Base-by-base conservation (phyloP, 2,888 invertebrate species). In the Tetheella fluctuosa region DNA sequence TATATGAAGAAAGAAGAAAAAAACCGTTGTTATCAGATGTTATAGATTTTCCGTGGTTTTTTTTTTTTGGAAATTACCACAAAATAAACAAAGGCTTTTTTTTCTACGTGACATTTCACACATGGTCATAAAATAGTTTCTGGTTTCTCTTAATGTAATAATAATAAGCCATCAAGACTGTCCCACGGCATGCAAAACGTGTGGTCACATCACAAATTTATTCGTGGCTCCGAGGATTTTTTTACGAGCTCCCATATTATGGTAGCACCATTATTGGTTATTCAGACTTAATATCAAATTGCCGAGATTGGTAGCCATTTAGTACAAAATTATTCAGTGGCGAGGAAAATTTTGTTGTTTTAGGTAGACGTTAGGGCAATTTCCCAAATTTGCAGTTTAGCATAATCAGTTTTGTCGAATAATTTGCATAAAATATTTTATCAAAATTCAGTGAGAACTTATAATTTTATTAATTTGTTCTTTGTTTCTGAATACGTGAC, bases 211-310 rank as follows among this genome's bases (percentile, higher is more conserved):
- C 10, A 39, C 15, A 39, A 1, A 4, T n/a, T 39, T n/a, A 39
- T 39, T 39, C 6, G 39, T 4, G 15, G 5, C 39, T 39, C n/a
- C n/a, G n/a, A 39, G 39, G 39, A n/a, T 13, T 34, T 39, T 39
- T 39, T 39, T 39, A n/a, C 39, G n/a, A 39, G 39, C 39, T 39
- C 39, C 39, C 39, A 39, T n/a, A 39, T 39, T 6, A 39, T n/a
- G 39, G n/a, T n/a, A 6, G 39, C 10, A 39, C 6, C 39, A 39
- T 39, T 39, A 39, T 39, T 39, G 39, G 39, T 39, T 39, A 39
- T 39, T 39, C n/a, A 6, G 6, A 34, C 13, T 34, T 34, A n/a
- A n/a, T 39, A 39, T 39, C 39, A 39, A 39, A n/a, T 39, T 39
- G n/a, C n/a, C 39, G 39, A 39, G 5, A n/a, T 39, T 39, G 37